Conservation (phyloP, 2,888 invertebrate species). For the Scaptomyza reducta region DNA sequence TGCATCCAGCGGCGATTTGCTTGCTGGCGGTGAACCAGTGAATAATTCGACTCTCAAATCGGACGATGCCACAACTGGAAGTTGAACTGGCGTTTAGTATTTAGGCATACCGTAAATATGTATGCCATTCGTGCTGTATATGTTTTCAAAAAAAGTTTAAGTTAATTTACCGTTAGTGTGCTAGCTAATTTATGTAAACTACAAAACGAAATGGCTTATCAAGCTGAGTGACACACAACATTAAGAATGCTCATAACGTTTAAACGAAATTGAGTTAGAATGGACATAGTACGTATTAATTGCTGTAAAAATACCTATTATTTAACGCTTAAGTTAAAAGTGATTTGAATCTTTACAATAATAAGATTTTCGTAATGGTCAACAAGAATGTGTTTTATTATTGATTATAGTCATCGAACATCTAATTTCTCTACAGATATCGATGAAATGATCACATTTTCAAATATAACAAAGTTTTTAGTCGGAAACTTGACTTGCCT, state of each 20-base stretch:
- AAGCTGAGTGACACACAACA: slow-evolving; percentile 30
- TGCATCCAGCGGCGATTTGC: slow-evolving; percentile 63
- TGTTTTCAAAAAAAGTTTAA: slow-evolving; percentile 31
- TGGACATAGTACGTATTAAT: slow-evolving; percentile 36
- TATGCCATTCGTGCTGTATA: slow-evolving; percentile 24
- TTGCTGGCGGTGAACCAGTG: slow-evolving; percentile 51
- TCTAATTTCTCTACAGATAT: not conserved
- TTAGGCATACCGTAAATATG: slow-evolving; percentile 4
- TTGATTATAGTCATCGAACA: not conserved
- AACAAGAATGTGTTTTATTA: slow-evolving; percentile 24
- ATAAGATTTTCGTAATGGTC: slow-evolving; percentile 62
- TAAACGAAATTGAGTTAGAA: slow-evolving; percentile 47
- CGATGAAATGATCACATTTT: no score
- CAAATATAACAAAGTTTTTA: no score
- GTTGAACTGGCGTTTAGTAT: slow-evolving; percentile 52
- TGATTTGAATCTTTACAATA: slow-evolving; percentile 66
- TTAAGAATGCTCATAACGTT: slow-evolving; percentile 68
- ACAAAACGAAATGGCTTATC: slow-evolving; percentile 44
- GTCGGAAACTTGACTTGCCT: no score
- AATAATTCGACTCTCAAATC: slow-evolving; percentile 61
- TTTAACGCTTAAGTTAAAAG: slow-evolving; percentile 60
- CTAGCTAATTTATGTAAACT: slow-evolving; percentile 58
- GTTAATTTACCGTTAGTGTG: slow-evolving; percentile 36
- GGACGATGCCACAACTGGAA: slow-evolving; percentile 56
- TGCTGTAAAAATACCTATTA: slow-evolving; percentile 50